Evolutionary conservation across 2,113 vertebrate species (phyloP).

Genomic region (Lophotis ruficrista): DNA sequence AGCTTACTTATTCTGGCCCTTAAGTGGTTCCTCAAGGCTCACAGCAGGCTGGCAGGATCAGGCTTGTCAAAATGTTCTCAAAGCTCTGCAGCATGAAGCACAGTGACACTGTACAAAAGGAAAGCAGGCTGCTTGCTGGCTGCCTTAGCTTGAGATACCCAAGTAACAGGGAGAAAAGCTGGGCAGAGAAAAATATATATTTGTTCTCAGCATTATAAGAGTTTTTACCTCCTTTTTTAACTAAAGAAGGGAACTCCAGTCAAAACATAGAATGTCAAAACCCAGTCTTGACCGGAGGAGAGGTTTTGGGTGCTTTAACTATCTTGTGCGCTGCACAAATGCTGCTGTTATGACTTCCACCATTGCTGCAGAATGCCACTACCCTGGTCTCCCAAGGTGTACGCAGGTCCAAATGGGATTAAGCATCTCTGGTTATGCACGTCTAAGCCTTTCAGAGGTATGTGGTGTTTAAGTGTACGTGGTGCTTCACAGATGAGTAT

Average conservation of each 20-base stretch:
- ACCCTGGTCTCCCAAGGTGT: not conserved
- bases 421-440: not conserved
- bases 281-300: not conserved
- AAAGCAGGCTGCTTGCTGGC: not conserved
- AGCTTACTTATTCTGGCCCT: not conserved
- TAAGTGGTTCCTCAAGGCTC: not conserved
- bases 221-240: not conserved
- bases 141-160: not conserved
- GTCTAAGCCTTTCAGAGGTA: not conserved
- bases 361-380: not conserved
- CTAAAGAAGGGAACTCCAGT: not conserved
- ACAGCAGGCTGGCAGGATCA: not conserved
- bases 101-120: not conserved
- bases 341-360: not conserved
- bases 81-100: not conserved
- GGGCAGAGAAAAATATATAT: not conserved
- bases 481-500: not conserved
- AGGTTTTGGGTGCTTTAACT: not conserved
- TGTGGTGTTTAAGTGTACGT: not conserved
- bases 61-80: not conserved
- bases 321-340: not conserved
- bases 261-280: not conserved
- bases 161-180: not conserved
- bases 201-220: not conserved
- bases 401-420: not conserved